Base-by-base conservation (phyloP, 2,888 invertebrate genomes). In the Athalia cordata region DNA sequence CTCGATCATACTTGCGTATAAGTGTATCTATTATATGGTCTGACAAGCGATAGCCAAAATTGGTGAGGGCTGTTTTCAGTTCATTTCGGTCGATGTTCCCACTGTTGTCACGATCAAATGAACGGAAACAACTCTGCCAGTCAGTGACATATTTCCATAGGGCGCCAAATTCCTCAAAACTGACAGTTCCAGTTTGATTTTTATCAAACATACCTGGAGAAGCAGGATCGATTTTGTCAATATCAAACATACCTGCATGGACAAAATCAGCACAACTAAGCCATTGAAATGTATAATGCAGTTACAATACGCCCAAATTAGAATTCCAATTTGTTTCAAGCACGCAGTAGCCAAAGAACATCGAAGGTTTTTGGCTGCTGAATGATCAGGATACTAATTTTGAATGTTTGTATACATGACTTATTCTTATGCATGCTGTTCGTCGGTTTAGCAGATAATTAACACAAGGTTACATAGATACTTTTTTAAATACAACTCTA, bases 71-170 rank as follows among this genome's bases (percentile, higher is more conserved):
- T 81, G 94, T 95, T 90, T 95, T 95, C n/a, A 99, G 90, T 91
- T 99, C 99, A 77, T 93, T 91, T 84, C 93, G 94, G 90, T 99
- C 98, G 83, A 99, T 99, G 86, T 96, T 96, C 45, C 99, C 96
- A 3, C 96, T 96, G 87, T 95, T 96, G 88, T 99, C 99, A 64
- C 95, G 92, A 89, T 99, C 99, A 89, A 98, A 99, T 0, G 96
- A 95, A 64, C 96, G 93, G 90, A 99, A 99, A 89, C 98, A 98
- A 86, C 94, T 95, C 88, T 99, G 98, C 99, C 99, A 99, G 87
- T 99, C 99, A 5, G 96, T 97, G 0, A 99, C 97, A 90, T 99
- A 99, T 89, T 98, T 98, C 99, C 99, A 99, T 0, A 99, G 91
- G 0, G 97, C 95, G 70, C 96, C 96, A 91, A 99, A 99, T 90